Evolutionary conservation across 1,140 invertebrate genomes (phyloP), one percentile per base, ranked within the genome.

Genomic region (Eueides isabella): DNA sequence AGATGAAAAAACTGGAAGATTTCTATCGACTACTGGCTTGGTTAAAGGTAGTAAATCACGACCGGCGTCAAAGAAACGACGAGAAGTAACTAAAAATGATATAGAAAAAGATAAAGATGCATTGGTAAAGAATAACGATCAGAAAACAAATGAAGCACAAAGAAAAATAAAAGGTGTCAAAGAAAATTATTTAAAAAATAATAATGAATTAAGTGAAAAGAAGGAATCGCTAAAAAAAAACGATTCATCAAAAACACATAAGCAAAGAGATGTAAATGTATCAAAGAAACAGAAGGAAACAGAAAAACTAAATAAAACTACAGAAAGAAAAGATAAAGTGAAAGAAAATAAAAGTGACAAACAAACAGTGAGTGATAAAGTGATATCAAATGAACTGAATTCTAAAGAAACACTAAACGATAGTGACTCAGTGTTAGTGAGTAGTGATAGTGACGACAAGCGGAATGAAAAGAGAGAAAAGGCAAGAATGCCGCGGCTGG

Each of bases 1-100:
- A 44, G 41, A 23, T 44, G 16, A 0, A 1, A 48, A 23, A 23
- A 23, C 44, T 19, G 19, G n/a, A 23, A 19, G n/a, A 1, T 2
- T 0, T 23, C 14, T 7, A 48, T 48, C 44, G 6, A 4, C 48
- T 23, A 2, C 48, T 12, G 19, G 23, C 9, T 55, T 55, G 3
- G 48, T 55, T 23, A 55, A 55, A 55, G 48, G 48, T 9, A 55
- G 48, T 55, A 55, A 55, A 55, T 55, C 48, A 26, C 48, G 23
- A 55, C 11, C 48, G 7, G 9, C 19, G 48, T 26, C 48, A 23
- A 55, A 55, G 23, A 55, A 23, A 26, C 12, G 6, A 19, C n/a
- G 19, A 19, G 41, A 19, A 7, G 6, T 7, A 44, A 44, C n/a
- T 6, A 14, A 41, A 0, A 41, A 44, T 19, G n/a, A 55, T 55